Evolutionary conservation across 2,113 vertebrate species (phyloP).

Genomic region (Petromus typicus): DNA sequence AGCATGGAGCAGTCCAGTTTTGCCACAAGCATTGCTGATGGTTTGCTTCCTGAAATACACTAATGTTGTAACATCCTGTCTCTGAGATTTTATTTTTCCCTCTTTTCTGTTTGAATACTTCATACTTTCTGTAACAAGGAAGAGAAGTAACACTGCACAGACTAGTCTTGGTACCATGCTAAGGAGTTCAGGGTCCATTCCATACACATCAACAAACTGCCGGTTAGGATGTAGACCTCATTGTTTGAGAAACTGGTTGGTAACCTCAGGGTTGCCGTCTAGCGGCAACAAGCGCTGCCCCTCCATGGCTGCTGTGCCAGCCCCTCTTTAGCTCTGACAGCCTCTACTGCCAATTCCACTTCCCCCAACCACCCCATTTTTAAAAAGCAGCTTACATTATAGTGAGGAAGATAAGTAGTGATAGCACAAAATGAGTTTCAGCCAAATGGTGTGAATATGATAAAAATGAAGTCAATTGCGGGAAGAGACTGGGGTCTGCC

Average conservation of each 20-base stretch:
- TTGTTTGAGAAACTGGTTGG: constrained; percentile 92
- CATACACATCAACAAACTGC: constrained; percentile 98
- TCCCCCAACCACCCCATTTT: background rate
- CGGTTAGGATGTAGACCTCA: constrained; percentile 94
- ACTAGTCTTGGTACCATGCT: constrained; percentile 95
- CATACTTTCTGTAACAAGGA: constrained; percentile 94
- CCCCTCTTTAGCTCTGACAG: background rate
- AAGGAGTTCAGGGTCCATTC: constrained; percentile 95
- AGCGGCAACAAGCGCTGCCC: background rate
- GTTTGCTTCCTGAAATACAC: too few species aligned
- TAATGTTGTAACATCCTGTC: background rate
- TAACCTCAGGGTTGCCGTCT: background rate
- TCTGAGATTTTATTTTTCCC: background rate
- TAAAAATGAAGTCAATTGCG: background rate
- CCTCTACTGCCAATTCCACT: too few species aligned
- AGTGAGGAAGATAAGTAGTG: background rate
- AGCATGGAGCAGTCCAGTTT: background rate
- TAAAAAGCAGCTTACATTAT: constrained; percentile 27
- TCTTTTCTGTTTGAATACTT: background rate
- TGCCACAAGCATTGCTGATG: too few species aligned
- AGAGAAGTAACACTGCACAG: constrained; percentile 96
- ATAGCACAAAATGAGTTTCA: constrained; percentile 40
- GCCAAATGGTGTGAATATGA: constrained; percentile 15
- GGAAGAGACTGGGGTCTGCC: background rate
- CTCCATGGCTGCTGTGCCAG: background rate